Conservation (phyloP, 2,797 vertebrate species). For the Sebastes matsubarae region DNA sequence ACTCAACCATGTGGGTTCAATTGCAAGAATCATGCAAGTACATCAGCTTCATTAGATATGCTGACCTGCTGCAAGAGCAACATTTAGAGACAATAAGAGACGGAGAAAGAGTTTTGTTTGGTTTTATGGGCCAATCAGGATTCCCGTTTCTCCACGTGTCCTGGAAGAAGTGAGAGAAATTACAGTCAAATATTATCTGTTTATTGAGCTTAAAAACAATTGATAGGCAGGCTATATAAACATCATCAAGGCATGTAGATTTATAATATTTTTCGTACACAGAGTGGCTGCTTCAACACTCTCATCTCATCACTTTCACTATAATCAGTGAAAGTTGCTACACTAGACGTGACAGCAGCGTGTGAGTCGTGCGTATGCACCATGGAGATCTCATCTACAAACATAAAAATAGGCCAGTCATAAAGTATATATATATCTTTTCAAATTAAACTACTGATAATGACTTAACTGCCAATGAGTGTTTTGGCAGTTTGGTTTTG, state of each 20-base stretch:
- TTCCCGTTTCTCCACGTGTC: neutral
- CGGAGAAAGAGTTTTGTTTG: neutral
- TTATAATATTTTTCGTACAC: no score
- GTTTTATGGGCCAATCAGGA: rapidly evolving
- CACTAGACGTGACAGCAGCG: no score
- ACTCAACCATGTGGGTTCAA: neutral
- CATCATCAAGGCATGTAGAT: neutral
- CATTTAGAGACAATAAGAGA: neutral
- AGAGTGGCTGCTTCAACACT: no score
- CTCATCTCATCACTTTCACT: no score
- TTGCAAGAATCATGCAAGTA: neutral
- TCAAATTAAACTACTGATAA: no score
- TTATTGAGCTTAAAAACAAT: neutral
- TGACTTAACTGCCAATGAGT: no score
- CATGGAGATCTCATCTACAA: no score
- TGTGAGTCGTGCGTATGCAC: rapidly evolving
- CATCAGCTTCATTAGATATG: neutral
- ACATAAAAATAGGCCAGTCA: no score
- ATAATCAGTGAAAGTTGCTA: no score
- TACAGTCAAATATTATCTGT: neutral
- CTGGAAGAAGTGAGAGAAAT: no score
- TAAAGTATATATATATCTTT: no score
- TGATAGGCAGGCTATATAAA: neutral
- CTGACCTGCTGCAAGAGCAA: neutral
- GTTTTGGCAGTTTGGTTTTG: neutral